Conservation (phyloP, 2,797 vertebrate genomes). For the Arrhamphus sclerolepis region DNA sequence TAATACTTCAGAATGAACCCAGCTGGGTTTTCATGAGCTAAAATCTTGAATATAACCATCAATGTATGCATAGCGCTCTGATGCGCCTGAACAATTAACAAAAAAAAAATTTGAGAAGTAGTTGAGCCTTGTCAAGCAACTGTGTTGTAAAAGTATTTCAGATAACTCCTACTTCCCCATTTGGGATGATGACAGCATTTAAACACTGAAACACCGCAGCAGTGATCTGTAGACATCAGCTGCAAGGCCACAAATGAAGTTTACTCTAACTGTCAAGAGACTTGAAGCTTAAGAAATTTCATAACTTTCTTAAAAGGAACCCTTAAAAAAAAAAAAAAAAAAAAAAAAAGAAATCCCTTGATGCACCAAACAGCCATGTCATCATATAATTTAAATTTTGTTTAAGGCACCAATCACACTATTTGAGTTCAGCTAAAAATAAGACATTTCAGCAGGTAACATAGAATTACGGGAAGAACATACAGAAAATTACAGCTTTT, state of each 20-base stretch:
- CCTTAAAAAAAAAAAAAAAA: too few species aligned
- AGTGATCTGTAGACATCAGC: background rate
- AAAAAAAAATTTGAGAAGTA: background rate
- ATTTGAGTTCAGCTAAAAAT: conserved; percentile 3
- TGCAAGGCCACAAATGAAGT: background rate
- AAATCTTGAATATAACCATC: too few species aligned
- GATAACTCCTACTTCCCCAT: conserved; percentile 21
- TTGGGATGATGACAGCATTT: background rate
- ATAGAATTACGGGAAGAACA: conserved; percentile 8
- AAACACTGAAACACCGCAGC: background rate
- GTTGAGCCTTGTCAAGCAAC: background rate
- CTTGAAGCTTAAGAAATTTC: too few species aligned
- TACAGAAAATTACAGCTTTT: background rate
- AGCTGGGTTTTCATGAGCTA: background rate
- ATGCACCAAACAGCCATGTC: too few species aligned
- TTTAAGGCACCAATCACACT: background rate
- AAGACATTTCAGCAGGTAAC: background rate
- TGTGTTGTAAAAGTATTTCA: conserved; percentile 16
- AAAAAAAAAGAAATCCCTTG: too few species aligned
- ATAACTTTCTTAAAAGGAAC: too few species aligned
- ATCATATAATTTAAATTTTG: background rate
- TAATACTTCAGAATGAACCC: background rate
- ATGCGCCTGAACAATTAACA: too few species aligned
- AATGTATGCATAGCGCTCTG: too few species aligned
- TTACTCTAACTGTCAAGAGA: too few species aligned